Evolutionary conservation across 1,140 invertebrate genomes (phyloP).

Genomic region (Sycobia sp.): DNA sequence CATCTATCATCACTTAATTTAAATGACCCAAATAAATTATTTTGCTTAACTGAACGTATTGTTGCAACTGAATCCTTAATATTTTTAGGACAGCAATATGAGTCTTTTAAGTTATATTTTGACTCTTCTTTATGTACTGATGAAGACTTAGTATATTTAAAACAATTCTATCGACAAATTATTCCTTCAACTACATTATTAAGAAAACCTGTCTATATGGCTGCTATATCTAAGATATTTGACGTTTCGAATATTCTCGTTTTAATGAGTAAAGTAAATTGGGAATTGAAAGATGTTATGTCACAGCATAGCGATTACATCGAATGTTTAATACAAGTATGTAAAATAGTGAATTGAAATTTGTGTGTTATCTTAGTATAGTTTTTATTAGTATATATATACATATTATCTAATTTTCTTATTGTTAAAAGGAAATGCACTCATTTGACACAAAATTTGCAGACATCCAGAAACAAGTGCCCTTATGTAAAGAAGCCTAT

Average conservation of each 20-base stretch:
- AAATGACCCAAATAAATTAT: slow-evolving; percentile 72
- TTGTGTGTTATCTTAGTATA: too few relatives aligned
- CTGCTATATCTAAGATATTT: slow-evolving; percentile 79
- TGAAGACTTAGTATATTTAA: slow-evolving; percentile 52
- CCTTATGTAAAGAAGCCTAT: slow-evolving; percentile 73
- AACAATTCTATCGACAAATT: slow-evolving; percentile 79
- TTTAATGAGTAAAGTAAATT: slow-evolving; percentile 90
- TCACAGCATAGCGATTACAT: slow-evolving; percentile 93
- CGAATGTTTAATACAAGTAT: slow-evolving; percentile 71
- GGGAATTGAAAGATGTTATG: slow-evolving; percentile 95
- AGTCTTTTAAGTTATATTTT: slow-evolving; percentile 77
- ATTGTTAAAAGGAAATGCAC: slow-evolving; percentile 72
- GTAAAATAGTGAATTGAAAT: slow-evolving; percentile 38
- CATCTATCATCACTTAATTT: slow-evolving; percentile 76
- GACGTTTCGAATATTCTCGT: slow-evolving; percentile 78
- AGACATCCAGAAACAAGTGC: slow-evolving; percentile 70
- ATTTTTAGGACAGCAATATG: slow-evolving; percentile 87
- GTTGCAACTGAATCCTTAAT: slow-evolving; percentile 91
- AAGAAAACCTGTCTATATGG: slow-evolving; percentile 83
- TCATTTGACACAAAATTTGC: slow-evolving; percentile 78
- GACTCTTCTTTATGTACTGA: slow-evolving; percentile 65
- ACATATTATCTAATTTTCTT: slow-evolving; percentile 3
- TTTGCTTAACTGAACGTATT: slow-evolving; percentile 83
- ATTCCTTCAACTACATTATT: slow-evolving; percentile 74
- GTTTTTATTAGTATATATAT: slow-evolving; percentile 6